Base-by-base conservation (phyloP, 2,888 invertebrate genomes). In the Tineola bisselliella region DNA sequence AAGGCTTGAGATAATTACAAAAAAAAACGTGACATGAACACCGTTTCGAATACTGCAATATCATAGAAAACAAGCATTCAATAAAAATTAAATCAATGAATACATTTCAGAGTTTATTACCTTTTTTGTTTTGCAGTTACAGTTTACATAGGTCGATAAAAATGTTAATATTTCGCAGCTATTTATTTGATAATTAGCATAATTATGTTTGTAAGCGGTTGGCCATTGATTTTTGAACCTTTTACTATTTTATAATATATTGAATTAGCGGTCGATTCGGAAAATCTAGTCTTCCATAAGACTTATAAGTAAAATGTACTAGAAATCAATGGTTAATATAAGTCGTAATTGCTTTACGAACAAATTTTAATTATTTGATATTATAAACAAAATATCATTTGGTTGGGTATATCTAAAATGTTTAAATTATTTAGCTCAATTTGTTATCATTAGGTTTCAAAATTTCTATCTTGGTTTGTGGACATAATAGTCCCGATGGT, bases 371-470 rank as follows among this genome's bases (percentile, higher is more conserved):
- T 33, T 3, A n/a, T 43, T 43, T 43, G 8, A 12, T 5, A 10
- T 13, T 43, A 43, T n/a, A 43, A n/a, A n/a, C 43, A n/a, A 6
- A n/a, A 43, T 43, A 43, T 15, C 52, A 15, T 52, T 52, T 25
- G 25, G 2, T 52, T 52, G 18, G 15, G 6, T 52, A 52, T 15
- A 15, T 52, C 15, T 52, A 15, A 25, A 25, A 54, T 10, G 17
- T n/a, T 25, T 18, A 52, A 66, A 73, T 68, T 65, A 63, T 76
- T 77, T 78, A 81, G 80, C 77, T 81, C 81, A 81, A 81, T 79
- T 74, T 77, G 79, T 80, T 81, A 70, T 75, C 72, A 76, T 79
- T 79, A 76, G 70, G 74, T 81, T 79, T 67, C 68, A 72, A 72
- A 77, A 76, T 80, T 76, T 76, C 62, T 77, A 76, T 73, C 67